phyloP scores from a whole-genome alignment of 2,888 invertebrate genomes.

The Acronicta aceris region DNA sequence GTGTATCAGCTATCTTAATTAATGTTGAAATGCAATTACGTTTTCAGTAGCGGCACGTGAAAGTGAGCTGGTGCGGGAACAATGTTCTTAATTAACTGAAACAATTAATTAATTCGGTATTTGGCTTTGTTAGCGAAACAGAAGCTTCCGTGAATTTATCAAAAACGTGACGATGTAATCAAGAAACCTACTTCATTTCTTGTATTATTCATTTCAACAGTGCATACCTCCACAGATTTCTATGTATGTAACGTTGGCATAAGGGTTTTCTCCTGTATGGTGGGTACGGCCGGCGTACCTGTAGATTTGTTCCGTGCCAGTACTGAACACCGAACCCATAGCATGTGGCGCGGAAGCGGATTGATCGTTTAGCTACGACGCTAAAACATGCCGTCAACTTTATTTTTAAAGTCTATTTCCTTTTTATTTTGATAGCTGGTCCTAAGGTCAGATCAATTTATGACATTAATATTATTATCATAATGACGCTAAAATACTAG shows the following conservation, averaged over 20 bases:
- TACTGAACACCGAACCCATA: too few relatives aligned
- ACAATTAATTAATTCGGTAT: slow-evolving; percentile 29
- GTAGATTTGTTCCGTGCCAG: too few relatives aligned
- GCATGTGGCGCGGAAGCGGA: too few relatives aligned
- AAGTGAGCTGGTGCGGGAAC: slow-evolving; percentile 10
- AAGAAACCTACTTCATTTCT: neutral
- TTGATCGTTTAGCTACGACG: too few relatives aligned
- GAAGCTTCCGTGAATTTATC: slow-evolving; percentile 12
- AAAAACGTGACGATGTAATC: slow-evolving; percentile 6
- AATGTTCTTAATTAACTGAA: slow-evolving; percentile 28
- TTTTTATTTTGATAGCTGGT: slow-evolving; percentile 1
- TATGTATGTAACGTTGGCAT: too few relatives aligned
- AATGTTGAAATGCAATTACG: slow-evolving; percentile 27
- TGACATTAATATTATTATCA: slow-evolving; percentile 12
- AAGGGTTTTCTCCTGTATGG: too few relatives aligned
- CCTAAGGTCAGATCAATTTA: slow-evolving; percentile 8
- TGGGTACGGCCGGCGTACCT: too few relatives aligned
- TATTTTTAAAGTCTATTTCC: neutral
- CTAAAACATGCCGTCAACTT: neutral
- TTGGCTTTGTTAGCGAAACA: slow-evolving; percentile 21
- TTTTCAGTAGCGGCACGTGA: slow-evolving; percentile 5
- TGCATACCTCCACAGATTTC: too few relatives aligned
- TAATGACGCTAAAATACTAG: slow-evolving; percentile 5
- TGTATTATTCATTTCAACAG: too few relatives aligned
- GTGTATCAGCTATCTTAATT: slow-evolving; percentile 26